phyloP scores from a whole-genome alignment of 2,888 invertebrate species.

The Acronicta leporina region DNA sequence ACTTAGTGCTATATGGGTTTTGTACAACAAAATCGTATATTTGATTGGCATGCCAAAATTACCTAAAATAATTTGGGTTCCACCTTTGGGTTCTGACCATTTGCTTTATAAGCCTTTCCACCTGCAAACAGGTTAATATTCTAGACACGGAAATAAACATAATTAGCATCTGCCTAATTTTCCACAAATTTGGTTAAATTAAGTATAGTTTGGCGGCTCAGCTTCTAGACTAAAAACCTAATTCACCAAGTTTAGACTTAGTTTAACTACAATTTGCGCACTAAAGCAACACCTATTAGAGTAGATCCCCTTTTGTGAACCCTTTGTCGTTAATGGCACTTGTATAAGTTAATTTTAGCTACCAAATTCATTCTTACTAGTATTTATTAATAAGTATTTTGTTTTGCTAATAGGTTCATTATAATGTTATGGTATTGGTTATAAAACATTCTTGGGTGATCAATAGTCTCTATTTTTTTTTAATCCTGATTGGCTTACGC shows the following conservation, averaged over 20 bases:
- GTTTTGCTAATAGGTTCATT: too few species aligned
- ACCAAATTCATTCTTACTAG: not conserved
- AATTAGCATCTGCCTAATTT: conserved; percentile 38
- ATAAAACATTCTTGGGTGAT: too few species aligned
- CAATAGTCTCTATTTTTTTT: too few species aligned
- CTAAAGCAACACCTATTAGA: conserved; percentile 43
- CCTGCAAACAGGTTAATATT: not conserved
- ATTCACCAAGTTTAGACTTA: conserved; percentile 42
- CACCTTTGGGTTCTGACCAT: too few species aligned
- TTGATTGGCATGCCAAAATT: too few species aligned
- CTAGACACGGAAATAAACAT: conserved; percentile 19
- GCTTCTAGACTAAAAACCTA: conserved; percentile 37
- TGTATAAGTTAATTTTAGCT: conserved; percentile 22
- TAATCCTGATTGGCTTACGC: too few species aligned
- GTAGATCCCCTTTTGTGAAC: conserved; percentile 10
- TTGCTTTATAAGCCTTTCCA: not conserved
- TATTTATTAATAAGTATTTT: not conserved
- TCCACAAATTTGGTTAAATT: conserved; percentile 47
- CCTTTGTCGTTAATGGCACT: conserved; percentile 19
- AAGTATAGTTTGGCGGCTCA: conserved; percentile 25
- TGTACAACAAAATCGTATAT: too few species aligned
- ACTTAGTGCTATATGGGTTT: too few species aligned
- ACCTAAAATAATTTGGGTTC: too few species aligned
- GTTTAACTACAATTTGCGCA: conserved; percentile 41
- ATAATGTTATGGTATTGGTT: too few species aligned